These are phyloP conservation scores for Stenodera caucasica DNA, from an alignment of 2,888 invertebrate species.

Conservation along the genomic window DNA sequence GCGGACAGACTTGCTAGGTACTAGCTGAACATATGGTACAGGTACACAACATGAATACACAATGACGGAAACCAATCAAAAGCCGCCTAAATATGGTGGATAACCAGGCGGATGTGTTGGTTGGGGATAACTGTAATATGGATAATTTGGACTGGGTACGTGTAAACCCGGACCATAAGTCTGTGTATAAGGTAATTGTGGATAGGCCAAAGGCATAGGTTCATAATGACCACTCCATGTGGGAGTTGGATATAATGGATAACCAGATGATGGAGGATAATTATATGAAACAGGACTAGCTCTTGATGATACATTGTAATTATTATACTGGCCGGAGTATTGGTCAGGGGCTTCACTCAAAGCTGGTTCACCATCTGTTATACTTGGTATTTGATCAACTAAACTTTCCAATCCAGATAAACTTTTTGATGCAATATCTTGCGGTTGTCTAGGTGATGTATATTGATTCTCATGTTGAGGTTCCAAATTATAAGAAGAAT, in stretches of 20 bases:
- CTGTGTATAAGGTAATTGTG: constrained; percentile 51
- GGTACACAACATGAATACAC: constrained; percentile 59
- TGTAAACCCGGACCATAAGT: constrained; percentile 62
- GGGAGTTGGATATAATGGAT: constrained; percentile 54
- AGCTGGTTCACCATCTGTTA: constrained; percentile 69
- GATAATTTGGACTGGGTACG: constrained; percentile 71
- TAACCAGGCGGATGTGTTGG: constrained; percentile 55
- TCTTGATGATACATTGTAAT: constrained; percentile 55
- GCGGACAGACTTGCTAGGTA: constrained; percentile 59
- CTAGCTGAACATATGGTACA: constrained; percentile 59
- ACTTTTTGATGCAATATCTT: constrained; percentile 84
- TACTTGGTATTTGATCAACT: constrained; percentile 89
- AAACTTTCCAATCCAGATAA: constrained; percentile 84
- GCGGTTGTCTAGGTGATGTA: constrained; percentile 58
- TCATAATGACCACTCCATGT: constrained; percentile 55
- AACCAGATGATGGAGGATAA: constrained; percentile 49
- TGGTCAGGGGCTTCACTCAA: constrained; percentile 51
- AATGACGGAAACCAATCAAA: constrained; percentile 57
- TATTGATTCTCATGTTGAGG: constrained; percentile 53
- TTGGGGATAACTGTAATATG: constrained; percentile 59
- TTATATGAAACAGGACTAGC: constrained; percentile 52
- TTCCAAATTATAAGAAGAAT: constrained; percentile 53
- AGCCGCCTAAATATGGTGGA: constrained; percentile 55
- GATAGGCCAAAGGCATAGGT: constrained; percentile 57
- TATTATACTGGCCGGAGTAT: constrained; percentile 56